Conservation (phyloP, 2,113 vertebrate genomes). For the Tenebrosternarchus preto region DNA sequence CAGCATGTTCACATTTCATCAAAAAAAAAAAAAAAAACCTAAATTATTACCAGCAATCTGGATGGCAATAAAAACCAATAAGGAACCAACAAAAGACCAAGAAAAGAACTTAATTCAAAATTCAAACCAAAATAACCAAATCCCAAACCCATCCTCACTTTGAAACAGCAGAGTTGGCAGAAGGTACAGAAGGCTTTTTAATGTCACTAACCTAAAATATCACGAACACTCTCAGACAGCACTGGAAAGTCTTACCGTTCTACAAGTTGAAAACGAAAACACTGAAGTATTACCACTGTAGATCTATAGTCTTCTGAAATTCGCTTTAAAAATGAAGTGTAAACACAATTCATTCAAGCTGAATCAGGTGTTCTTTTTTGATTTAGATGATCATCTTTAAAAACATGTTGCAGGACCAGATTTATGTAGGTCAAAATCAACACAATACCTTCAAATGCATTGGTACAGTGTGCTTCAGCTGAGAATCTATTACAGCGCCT, state of each 20-base stretch:
- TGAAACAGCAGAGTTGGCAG: background rate
- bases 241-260: background rate
- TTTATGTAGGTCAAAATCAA: background rate
- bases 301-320: background rate
- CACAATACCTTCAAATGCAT: background rate
- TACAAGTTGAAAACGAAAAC: background rate
- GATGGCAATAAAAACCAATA: background rate
- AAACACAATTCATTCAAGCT: background rate
- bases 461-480: conserved; percentile 6
- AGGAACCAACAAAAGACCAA: background rate
- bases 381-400: background rate
- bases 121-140: background rate
- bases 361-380: background rate
- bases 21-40: too few species aligned
- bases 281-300: background rate
- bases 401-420: background rate
- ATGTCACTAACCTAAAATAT: background rate
- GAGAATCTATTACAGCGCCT: background rate
- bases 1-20: background rate
- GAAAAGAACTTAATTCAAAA: background rate
- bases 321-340: background rate
- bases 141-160: background rate
- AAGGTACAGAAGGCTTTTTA: background rate
- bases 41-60: conserved; percentile 3
- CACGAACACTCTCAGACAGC: background rate